Conservation (phyloP, 2,797 vertebrate genomes). For the Cygnus olor region DNA sequence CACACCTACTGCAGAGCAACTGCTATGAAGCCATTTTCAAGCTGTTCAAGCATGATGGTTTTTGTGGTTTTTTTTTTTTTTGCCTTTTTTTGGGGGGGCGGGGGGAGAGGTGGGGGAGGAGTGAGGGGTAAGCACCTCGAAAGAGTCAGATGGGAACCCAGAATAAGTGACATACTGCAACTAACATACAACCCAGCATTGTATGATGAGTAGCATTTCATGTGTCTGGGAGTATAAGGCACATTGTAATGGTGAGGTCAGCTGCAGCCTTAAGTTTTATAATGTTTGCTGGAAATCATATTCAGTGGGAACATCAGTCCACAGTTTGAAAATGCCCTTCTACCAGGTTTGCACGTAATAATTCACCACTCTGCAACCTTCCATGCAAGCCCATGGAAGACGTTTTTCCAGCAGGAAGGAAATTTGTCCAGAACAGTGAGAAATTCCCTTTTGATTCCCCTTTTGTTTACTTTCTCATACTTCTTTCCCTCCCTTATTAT, state of each 20-base stretch:
- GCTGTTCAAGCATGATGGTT: background rate
- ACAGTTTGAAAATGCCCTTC: background rate
- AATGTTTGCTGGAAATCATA: background rate
- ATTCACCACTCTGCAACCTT: background rate
- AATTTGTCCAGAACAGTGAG: background rate
- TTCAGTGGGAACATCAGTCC: background rate
- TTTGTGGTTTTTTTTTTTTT: too few relatives aligned
- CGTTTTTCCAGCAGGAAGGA: background rate
- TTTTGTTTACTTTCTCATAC: background rate
- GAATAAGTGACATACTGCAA: background rate
- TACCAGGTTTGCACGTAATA: background rate
- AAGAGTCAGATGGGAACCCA: background rate
- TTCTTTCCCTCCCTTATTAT: background rate
- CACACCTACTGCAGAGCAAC: slow-evolving; percentile 29
- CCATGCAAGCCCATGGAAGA: background rate
- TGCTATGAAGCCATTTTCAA: slow-evolving; percentile 18
- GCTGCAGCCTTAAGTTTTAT: background rate
- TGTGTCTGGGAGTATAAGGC: background rate
- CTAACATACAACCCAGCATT: background rate
- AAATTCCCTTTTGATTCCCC: background rate
- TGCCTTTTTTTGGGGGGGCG: too few relatives aligned
- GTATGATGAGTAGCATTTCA: background rate
- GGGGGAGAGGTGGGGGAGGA: too few relatives aligned
- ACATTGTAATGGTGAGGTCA: background rate
- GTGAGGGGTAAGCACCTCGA: background rate